A percentile compares a stretch with the other conserved stretches of the same genome.
phyloP scores from a whole-genome alignment of 1,140 invertebrate genomes.

The Holcopasites calliopsidis region DNA sequence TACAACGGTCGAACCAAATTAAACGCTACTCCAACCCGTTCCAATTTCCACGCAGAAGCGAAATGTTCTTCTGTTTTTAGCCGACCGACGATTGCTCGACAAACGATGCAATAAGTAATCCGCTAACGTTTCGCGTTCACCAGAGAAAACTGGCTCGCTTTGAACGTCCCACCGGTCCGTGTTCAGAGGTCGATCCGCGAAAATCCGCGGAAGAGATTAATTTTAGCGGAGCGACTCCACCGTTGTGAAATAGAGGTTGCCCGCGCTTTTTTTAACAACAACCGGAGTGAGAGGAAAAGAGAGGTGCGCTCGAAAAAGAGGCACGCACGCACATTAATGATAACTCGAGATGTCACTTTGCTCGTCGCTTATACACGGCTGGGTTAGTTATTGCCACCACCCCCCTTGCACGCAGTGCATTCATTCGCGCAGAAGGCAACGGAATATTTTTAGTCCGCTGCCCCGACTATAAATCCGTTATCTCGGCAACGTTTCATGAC shows the following conservation, averaged over 20 bases:
- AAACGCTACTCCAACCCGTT: background rate
- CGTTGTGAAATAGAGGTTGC: background rate
- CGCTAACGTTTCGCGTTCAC: background rate
- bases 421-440: conserved; percentile 66
- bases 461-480: conserved; percentile 73
- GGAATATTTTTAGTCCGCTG: conserved; percentile 71
- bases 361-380: conserved; percentile 55
- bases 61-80: background rate
- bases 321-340: conserved; percentile 3
- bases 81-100: background rate
- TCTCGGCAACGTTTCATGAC: conserved; percentile 64
- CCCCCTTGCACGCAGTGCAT: conserved; percentile 56
- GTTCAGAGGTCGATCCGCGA: no score
- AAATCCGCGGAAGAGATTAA: background rate
- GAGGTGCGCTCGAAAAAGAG: background rate
- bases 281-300: background rate
- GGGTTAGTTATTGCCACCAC: conserved; percentile 64
- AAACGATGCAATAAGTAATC: background rate
- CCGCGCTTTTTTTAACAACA: background rate
- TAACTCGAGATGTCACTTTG: conserved; percentile 36
- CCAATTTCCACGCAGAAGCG: background rate
- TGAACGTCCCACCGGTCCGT: background rate
- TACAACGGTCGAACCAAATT: background rate
- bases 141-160: background rate
- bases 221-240: background rate